Evolutionary conservation across 2,113 vertebrate genomes (phyloP).

Genomic region (Hiodon tergisus): DNA sequence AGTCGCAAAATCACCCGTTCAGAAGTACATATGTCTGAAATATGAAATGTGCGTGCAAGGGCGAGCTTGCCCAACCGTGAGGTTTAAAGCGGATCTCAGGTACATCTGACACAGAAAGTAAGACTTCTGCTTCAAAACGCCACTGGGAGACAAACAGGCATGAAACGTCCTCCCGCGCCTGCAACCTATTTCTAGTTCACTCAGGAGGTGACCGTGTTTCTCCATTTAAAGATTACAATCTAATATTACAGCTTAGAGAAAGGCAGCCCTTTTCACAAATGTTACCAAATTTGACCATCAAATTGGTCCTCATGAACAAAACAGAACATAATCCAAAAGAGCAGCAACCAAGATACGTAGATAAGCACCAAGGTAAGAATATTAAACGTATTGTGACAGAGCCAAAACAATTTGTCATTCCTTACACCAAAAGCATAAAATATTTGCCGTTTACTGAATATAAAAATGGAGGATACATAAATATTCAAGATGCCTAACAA

Average conservation of each 20-base stretch:
- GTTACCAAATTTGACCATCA: not conserved
- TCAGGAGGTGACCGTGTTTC: not conserved
- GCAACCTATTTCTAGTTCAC: not conserved
- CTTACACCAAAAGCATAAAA: not conserved
- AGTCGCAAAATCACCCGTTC: not conserved
- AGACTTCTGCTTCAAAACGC: not conserved
- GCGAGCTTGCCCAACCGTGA: not conserved
- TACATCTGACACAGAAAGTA: not conserved
- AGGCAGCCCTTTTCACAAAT: not conserved
- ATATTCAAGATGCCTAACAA: not conserved
- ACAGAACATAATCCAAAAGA: not conserved
- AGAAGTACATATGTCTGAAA: too few species aligned
- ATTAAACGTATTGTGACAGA: too few species aligned
- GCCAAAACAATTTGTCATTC: too few species aligned
- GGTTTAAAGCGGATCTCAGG: too few species aligned
- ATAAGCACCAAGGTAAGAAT: too few species aligned
- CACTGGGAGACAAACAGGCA: not conserved
- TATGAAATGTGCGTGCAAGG: too few species aligned
- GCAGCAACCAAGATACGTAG: not conserved
- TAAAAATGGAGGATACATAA: not conserved
- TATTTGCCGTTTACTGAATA: not conserved
- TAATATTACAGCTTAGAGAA: not conserved
- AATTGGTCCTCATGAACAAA: not conserved
- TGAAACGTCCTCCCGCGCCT: not conserved
- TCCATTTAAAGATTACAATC: not conserved